Conservation (phyloP, 2,797 vertebrate genomes). For the Furcifer pardalis region DNA sequence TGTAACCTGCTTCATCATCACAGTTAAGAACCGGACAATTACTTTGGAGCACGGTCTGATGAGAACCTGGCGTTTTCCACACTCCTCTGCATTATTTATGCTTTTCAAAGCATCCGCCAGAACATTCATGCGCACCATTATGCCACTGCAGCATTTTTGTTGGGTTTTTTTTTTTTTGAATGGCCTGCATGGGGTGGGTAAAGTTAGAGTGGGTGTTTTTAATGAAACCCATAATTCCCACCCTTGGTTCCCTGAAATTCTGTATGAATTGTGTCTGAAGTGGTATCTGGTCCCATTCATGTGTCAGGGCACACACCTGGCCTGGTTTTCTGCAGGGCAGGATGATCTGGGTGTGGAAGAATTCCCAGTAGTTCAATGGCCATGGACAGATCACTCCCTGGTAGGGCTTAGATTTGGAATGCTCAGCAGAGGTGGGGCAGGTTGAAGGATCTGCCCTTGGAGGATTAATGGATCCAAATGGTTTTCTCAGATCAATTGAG, state of each 20-base stretch:
- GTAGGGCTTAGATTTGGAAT: too few species aligned
- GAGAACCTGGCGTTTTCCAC: conserved; percentile 97
- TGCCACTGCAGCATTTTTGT: conserved; percentile 80
- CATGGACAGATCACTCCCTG: too few species aligned
- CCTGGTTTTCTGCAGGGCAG: too few species aligned
- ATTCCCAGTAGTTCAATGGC: too few species aligned
- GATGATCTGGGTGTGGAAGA: too few species aligned
- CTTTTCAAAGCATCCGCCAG: conserved; percentile 97
- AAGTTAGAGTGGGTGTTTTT: background rate
- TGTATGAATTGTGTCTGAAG: too few species aligned
- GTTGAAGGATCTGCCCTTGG: too few species aligned
- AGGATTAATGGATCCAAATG: too few species aligned
- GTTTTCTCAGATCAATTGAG: too few species aligned
- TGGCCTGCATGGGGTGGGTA: background rate
- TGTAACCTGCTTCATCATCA: conserved; percentile 99
- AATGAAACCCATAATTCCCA: background rate
- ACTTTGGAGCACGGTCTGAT: conserved; percentile 98
- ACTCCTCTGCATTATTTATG: conserved; percentile 99
- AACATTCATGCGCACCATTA: conserved; percentile 99
- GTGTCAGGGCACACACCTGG: too few species aligned
- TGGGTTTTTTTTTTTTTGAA: background rate
- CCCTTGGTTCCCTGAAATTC: background rate
- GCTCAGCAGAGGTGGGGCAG: too few species aligned
- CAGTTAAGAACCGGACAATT: conserved; percentile 95
- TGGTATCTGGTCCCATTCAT: too few species aligned